Base-by-base conservation (phyloP, 2,888 invertebrate species). In the Lepidonotus clava region DNA sequence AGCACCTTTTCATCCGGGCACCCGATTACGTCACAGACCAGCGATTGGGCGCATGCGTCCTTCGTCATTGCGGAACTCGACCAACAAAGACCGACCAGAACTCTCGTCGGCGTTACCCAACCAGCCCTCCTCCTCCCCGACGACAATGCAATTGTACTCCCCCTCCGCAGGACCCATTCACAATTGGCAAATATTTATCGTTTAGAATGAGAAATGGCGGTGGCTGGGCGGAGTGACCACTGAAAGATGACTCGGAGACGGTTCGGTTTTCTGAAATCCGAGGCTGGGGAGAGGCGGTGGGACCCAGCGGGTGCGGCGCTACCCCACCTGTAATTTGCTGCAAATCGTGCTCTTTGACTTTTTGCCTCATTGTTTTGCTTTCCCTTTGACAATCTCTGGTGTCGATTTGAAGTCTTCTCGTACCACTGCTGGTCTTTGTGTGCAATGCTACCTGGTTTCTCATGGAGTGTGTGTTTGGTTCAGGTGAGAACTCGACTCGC, bases 151-250 rank as follows among this genome's bases (percentile, higher is more conserved):
- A 80, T 80, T 80, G 80, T 46, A 32, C 24, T 41, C 80, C 46
- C 28, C 11, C 34, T n/a, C 40, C n/a, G 76, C 38, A 36, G n/a
- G 6, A 21, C 76, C 40, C 46, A 32, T 41, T 51, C 46, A 80
- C 46, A 80, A 80, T 51, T 80, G 80, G 51, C 80, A 80, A 80
- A 80, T 80, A 80, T 80, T 80, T 80, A 80, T 80, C 46, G 51
- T 80, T 80, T 24, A 41, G 80, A 51, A 80, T 41, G 80, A 34
- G 51, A 80, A 51, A 18, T 41, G 46, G 24, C 80, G 51, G 80
- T 32, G 51, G 80, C 32, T 6, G 14, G 18, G 46, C 28, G 14
- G 24, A 80, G 46, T 80, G 80, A 32, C 24, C 46, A 80, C 24
- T 46, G 80, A 46, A 80, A 80, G 80, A 21, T 18, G 80, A 80